Percentiles rank a stretch among this genome's conserved stretches.
Evolutionary conservation across 2,113 vertebrate species (phyloP).

Genomic region (Thermophis baileyi): DNA sequence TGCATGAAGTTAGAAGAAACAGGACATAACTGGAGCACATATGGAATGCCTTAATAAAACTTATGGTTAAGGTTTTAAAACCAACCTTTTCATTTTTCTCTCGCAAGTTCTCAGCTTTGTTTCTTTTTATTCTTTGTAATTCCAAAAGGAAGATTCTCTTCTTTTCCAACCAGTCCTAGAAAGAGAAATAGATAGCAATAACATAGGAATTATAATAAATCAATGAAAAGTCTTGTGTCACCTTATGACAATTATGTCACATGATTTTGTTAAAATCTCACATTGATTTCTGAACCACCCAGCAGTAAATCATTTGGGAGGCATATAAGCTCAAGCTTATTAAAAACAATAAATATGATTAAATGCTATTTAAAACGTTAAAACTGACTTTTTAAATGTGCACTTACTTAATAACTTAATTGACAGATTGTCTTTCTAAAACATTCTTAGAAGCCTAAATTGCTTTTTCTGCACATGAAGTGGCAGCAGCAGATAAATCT

Average conservation of each 20-base stretch:
- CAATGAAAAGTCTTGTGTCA: background rate
- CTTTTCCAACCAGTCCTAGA: slow-evolving; percentile 89
- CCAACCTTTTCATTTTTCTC: slow-evolving; percentile 77
- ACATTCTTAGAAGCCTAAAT: background rate
- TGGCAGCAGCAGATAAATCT: background rate
- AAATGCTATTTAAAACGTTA: background rate
- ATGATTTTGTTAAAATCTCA: background rate
- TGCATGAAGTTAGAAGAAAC: background rate
- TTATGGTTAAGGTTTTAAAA: background rate
- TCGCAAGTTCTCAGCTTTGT: slow-evolving; percentile 76
- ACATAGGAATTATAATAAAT: background rate
- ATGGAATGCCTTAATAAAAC: background rate
- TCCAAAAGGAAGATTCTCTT: slow-evolving; percentile 77
- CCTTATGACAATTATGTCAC: background rate
- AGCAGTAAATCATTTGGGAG: background rate
- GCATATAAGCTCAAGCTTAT: background rate
- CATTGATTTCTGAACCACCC: background rate
- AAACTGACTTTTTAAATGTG: background rate
- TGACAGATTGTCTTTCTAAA: background rate
- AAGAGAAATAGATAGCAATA: slow-evolving; percentile 2
- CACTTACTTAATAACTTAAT: background rate
- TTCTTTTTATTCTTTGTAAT: slow-evolving; percentile 73
- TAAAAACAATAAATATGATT: background rate
- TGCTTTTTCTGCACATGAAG: background rate
- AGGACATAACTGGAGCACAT: background rate